Percentiles rank a stretch among this genome's conserved stretches.
Evolutionary conservation across 2,888 invertebrate species (phyloP).

Genomic region (Caenorhabditis sp.): DNA sequence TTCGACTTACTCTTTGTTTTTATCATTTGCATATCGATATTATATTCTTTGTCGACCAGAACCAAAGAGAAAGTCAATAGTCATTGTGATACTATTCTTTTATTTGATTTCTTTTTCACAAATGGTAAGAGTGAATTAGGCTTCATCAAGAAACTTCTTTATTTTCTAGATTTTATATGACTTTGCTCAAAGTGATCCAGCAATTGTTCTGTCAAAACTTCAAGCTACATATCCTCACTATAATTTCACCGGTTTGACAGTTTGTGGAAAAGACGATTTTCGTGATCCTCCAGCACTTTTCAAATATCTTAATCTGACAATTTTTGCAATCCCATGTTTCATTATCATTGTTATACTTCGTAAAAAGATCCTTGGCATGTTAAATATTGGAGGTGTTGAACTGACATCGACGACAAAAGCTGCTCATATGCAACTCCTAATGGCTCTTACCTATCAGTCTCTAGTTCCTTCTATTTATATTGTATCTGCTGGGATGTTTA

Average conservation of each 20-base stretch:
- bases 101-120: constrained; percentile 18
- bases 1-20: constrained; percentile 24
- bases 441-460: constrained; percentile 27
- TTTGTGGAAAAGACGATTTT: constrained; percentile 22
- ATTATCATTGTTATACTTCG: constrained; percentile 11
- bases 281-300: constrained; percentile 18
- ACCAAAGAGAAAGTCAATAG: constrained; percentile 14
- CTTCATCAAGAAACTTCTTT: background rate
- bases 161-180: constrained; percentile 13
- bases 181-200: constrained; percentile 16
- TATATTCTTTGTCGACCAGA: constrained; percentile 24
- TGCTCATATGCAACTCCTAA: constrained; percentile 19
- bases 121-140: background rate
- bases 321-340: constrained; percentile 21
- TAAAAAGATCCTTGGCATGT: constrained; percentile 14
- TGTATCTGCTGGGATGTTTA: constrained; percentile 16
- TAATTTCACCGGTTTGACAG: constrained; percentile 15
- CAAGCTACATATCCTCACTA: constrained; percentile 16
- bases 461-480: constrained; percentile 23
- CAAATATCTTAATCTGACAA: constrained; percentile 28
- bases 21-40: constrained; percentile 41
- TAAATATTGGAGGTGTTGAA: constrained; percentile 14
- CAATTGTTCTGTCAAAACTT: constrained; percentile 8
- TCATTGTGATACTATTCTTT: constrained; percentile 5
- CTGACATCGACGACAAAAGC: constrained; percentile 18